phyloP scores from a whole-genome alignment of 2,797 vertebrate species.

The Tarsius wallacei region DNA sequence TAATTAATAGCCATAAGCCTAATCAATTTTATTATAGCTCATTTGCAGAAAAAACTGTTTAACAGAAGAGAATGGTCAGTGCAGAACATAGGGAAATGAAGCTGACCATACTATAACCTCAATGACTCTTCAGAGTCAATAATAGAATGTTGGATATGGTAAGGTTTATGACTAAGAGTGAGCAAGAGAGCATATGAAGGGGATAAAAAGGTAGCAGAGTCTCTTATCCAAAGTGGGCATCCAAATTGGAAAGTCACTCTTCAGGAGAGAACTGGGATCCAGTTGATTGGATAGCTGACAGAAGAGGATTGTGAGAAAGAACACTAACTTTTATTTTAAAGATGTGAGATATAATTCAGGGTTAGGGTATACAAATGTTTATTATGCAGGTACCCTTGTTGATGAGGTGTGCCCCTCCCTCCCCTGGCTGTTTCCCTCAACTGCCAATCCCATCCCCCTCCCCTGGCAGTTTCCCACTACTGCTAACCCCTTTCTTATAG shows the following conservation, averaged over 20 bases:
- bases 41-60: constrained; percentile 2
- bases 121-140: background rate
- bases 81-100: background rate
- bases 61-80: constrained; percentile 5
- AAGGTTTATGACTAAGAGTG: background rate
- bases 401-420: no score
- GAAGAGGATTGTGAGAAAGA: background rate
- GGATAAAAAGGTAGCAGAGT: background rate
- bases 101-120: background rate
- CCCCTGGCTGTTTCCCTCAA: no score
- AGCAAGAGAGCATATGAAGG: background rate
- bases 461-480: no score
- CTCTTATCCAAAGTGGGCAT: constrained; percentile 39
- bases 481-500: no score
- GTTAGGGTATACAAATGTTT: no score
- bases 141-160: background rate
- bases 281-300: background rate
- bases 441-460: no score
- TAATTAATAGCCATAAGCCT: constrained; percentile 37
- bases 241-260: constrained; percentile 32
- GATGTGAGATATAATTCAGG: no score
- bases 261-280: background rate
- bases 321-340: background rate
- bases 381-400: no score
- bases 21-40: background rate